Percentiles rank a stretch among this genome's conserved stretches.
These are phyloP conservation scores for Siniperca chuatsi DNA, from an alignment of 2,113 vertebrate genomes.

Conservation along the genomic window DNA sequence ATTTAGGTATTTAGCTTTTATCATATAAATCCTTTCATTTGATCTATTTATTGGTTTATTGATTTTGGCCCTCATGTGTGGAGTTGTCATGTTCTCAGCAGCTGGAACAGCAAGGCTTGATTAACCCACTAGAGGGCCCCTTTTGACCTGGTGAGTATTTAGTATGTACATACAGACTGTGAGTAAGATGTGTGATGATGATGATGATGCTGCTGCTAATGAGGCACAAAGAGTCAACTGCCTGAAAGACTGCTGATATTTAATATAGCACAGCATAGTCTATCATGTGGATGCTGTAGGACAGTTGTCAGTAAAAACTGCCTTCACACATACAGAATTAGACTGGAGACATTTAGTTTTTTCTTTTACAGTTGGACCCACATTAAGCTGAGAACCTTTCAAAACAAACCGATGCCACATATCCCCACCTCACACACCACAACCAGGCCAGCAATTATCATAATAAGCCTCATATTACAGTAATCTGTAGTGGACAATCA, in stretches of 20 bases:
- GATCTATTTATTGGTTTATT: not conserved
- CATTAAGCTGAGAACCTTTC: slow-evolving; percentile 26
- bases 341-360: not conserved
- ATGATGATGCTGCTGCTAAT: not conserved
- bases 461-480: not conserved
- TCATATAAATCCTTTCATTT: not conserved
- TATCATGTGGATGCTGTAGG: slow-evolving; percentile 71
- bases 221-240: slow-evolving; percentile 45
- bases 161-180: not conserved
- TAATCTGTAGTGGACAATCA: not conserved
- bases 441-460: not conserved
- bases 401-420: slow-evolving; percentile 28
- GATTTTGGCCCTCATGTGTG: not conserved
- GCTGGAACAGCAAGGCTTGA: not conserved
- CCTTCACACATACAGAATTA: slow-evolving; percentile 44
- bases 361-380: slow-evolving; percentile 13
- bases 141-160: not conserved
- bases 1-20: not conserved
- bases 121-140: slow-evolving; percentile 21
- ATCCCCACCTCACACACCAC: slow-evolving; percentile 4
- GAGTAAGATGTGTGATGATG: not conserved
- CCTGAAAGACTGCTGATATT: slow-evolving; percentile 73
- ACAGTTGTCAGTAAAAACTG: slow-evolving; percentile 47
- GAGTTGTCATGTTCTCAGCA: not conserved
- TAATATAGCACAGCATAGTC: slow-evolving; percentile 72